phyloP scores from a whole-genome alignment of 2,113 vertebrate species.

The Bombycilla garrulus region DNA sequence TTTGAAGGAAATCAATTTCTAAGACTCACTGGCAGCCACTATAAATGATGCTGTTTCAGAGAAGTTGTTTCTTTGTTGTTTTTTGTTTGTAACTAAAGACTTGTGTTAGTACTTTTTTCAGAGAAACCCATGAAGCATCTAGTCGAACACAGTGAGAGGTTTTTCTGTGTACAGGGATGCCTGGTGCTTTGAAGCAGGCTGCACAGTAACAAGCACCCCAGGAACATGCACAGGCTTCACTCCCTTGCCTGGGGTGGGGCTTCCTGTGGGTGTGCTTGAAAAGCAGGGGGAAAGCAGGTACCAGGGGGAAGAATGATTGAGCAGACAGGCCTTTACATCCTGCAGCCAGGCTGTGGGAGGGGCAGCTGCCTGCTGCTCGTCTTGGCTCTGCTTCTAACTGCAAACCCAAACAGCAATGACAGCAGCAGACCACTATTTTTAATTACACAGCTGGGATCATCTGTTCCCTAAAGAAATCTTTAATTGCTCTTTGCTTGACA shows the following conservation, averaged over 20 bases:
- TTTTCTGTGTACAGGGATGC: neutral
- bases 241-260: neutral
- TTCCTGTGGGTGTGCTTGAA: neutral
- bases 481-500: conserved; percentile 20
- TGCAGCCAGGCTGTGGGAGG: neutral
- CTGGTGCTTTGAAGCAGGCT: neutral
- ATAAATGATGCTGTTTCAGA: neutral
- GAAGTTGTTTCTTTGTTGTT: neutral
- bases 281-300: neutral
- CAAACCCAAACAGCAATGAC: neutral
- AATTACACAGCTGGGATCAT: conserved; percentile 40
- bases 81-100: neutral
- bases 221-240: neutral
- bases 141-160: neutral
- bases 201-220: neutral
- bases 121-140: neutral
- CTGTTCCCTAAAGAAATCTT: conserved; percentile 28
- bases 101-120: neutral
- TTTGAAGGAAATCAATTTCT: neutral
- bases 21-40: neutral
- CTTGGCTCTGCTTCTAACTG: neutral
- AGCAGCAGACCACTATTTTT: conserved; percentile 25
- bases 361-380: neutral
- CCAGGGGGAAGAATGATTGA: neutral
- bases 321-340: neutral